Percentiles rank a stretch among this genome's conserved stretches.
Conservation (phyloP, 1,140 invertebrate species). For the Brachionus manjavacas region DNA sequence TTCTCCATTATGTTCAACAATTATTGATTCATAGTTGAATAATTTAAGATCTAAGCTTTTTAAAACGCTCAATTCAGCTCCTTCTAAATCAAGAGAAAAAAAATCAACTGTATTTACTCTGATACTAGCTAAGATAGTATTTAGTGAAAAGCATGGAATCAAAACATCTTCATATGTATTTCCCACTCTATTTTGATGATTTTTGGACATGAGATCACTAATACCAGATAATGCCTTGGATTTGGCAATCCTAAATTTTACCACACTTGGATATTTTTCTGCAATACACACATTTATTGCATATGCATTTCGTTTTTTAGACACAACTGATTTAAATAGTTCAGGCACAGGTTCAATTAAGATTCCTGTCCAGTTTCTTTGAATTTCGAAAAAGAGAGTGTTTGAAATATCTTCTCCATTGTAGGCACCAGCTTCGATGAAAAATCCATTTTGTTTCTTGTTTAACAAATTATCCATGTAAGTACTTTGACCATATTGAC, state of each 20-base stretch:
- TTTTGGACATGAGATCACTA: neutral
- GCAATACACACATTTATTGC: slow-evolving; percentile 30
- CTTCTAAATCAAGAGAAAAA: slow-evolving; percentile 48
- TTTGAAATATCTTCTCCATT: slow-evolving; percentile 63
- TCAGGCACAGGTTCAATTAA: slow-evolving; percentile 68
- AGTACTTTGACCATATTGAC: slow-evolving; percentile 29
- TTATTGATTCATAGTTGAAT: neutral
- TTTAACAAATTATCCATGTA: slow-evolving; percentile 44
- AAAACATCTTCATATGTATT: neutral
- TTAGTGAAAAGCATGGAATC: slow-evolving; percentile 39
- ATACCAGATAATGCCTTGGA: neutral
- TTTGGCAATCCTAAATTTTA: neutral
- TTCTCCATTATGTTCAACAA: neutral
- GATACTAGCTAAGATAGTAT: slow-evolving; percentile 2
- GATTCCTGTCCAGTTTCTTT: slow-evolving; percentile 68
- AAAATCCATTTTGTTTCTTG: slow-evolving; percentile 49
- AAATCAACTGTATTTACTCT: slow-evolving; percentile 44
- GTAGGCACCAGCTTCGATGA: slow-evolving; percentile 63
- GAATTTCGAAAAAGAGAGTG: slow-evolving; percentile 66
- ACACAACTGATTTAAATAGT: slow-evolving; percentile 56
- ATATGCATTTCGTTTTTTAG: slow-evolving; percentile 46
- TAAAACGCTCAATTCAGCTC: slow-evolving; percentile 46
- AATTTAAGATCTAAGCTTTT: neutral
- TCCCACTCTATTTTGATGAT: neutral
- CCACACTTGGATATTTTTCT: neutral